Base-by-base conservation (phyloP, 2,888 invertebrate species). In the Orchesellides sinensis region DNA sequence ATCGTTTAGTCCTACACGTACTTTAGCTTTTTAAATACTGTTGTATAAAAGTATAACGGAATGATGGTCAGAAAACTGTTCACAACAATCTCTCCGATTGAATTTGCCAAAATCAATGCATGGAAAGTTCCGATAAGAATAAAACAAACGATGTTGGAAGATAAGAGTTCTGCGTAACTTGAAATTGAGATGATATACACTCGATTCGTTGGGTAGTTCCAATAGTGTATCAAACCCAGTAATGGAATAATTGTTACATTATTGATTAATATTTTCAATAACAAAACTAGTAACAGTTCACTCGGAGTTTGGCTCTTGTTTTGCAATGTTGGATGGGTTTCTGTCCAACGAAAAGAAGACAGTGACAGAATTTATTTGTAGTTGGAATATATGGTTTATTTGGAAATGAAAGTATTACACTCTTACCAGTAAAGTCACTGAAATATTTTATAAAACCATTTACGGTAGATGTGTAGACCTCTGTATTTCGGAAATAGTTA, bases 361-460 rank as follows among this genome's bases (percentile, higher is more conserved):
- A 49, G 8, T n/a, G 12, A 8, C 35, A 49, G 5, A 49, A 49
- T 17, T 19, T 52, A 32, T 70, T 21, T 29, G 32, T 29, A 32
- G n/a, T 10, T 32, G 6, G 8, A 21, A 65, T 17, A 40, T 56
- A 6, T 8, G 10, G 40, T n/a, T n/a, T n/a, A 40, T 40, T 40
- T 40, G n/a, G n/a, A 40, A 40, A 40, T 32, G 32, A 10, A 32
- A 32, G 10, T 32, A 32, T 10, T 32, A 32, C 5, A 6, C 10
- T 40, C 17, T 23, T 61, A 74, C 77, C 77, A 23, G 77, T 14
- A 29, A 59, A 61, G 5, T 29, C 14, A 1, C 45, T n/a, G 17
- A 61, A 78, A 21, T 78, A 78, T 45, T 45, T 21, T 2, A 78
- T 35, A n/a, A 78, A 23, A 5, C 68, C 77, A 29, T 78, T 78